These are phyloP conservation scores for Drosophila baimaii DNA, from an alignment of 1,140 invertebrate species.

Conservation along the genomic window DNA sequence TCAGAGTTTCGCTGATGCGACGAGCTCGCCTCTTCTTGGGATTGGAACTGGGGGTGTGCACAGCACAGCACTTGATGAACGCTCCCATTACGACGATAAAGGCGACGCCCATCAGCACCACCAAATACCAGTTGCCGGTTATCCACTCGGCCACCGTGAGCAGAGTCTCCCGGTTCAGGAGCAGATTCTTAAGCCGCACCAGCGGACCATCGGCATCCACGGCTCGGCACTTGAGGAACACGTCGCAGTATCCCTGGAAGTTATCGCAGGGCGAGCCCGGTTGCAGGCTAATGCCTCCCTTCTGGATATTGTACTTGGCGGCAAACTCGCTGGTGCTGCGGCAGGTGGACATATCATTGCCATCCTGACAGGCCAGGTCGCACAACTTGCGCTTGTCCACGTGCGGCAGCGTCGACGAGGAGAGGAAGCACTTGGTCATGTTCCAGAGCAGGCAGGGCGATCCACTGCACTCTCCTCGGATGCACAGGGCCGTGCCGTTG, in stretches of 20 bases:
- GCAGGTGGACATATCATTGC: conserved; percentile 90
- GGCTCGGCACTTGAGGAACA: conserved; percentile 98
- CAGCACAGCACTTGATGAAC: conserved; percentile 99
- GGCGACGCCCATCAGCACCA: conserved; percentile 94
- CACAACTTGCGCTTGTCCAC: conserved; percentile 93
- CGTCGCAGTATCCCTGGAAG: conserved; percentile 99
- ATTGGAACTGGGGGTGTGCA: conserved; percentile 99
- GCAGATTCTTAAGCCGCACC: conserved; percentile 97
- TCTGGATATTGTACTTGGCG: conserved; percentile 89
- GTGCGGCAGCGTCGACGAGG: conserved; percentile 91
- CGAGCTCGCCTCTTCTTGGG: conserved; percentile 95
- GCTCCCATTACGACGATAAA: conserved; percentile 98
- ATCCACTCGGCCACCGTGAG: conserved; percentile 94
- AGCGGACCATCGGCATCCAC: conserved; percentile 99
- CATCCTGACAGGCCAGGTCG: conserved; percentile 97
- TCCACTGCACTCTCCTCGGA: conserved; percentile 96
- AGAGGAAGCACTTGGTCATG: conserved; percentile 98
- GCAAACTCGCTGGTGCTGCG: conserved; percentile 94
- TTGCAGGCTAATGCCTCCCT: conserved; percentile 94
- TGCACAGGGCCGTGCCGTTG: conserved; percentile 94
- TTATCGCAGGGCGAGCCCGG: conserved; percentile 99
- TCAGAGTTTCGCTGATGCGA: conserved; percentile 93
- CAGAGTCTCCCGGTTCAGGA: conserved; percentile 96
- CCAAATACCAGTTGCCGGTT: conserved; percentile 98
- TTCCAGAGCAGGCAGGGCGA: conserved; percentile 98